phyloP scores from a whole-genome alignment of 2,888 invertebrate species.

The Athripsodes cinereus region DNA sequence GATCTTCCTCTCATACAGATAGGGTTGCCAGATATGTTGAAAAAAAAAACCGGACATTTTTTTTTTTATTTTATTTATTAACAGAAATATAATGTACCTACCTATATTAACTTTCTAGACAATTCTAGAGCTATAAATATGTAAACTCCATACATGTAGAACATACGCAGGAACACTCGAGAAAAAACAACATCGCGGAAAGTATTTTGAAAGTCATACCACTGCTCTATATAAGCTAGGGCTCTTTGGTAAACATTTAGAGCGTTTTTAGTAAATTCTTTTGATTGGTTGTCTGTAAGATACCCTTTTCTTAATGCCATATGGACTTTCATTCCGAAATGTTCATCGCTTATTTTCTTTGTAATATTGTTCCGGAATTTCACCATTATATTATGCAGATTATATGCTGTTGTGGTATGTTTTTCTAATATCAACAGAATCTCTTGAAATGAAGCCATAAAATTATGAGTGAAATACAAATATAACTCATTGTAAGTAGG shows the following conservation, averaged over 20 bases:
- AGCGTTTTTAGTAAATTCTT: conserved; percentile 3
- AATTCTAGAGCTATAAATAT: too few relatives aligned
- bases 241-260: conserved; percentile 5
- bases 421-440: background rate
- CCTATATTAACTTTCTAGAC: too few relatives aligned
- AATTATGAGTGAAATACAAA: conserved; percentile 5
- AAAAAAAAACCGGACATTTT: too few relatives aligned
- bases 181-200: background rate
- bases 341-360: conserved; percentile 1
- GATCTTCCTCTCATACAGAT: too few relatives aligned
- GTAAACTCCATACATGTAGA: too few relatives aligned
- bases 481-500: conserved; percentile 2
- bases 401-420: conserved; percentile 4
- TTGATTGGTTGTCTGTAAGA: background rate
- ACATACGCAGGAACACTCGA: too few relatives aligned
- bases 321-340: conserved; percentile 4
- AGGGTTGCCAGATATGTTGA: too few relatives aligned
- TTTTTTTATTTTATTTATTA: too few relatives aligned
- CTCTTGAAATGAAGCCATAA: background rate
- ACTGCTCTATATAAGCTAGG: conserved; percentile 3
- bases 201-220: conserved; percentile 1
- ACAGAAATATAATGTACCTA: too few relatives aligned
- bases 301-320: conserved; percentile 2
- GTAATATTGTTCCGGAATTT: conserved; percentile 1
- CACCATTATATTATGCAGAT: conserved; percentile 3